Evolutionary conservation across 2,113 vertebrate genomes (phyloP).

Genomic region (Brienomyrus brachyistius): DNA sequence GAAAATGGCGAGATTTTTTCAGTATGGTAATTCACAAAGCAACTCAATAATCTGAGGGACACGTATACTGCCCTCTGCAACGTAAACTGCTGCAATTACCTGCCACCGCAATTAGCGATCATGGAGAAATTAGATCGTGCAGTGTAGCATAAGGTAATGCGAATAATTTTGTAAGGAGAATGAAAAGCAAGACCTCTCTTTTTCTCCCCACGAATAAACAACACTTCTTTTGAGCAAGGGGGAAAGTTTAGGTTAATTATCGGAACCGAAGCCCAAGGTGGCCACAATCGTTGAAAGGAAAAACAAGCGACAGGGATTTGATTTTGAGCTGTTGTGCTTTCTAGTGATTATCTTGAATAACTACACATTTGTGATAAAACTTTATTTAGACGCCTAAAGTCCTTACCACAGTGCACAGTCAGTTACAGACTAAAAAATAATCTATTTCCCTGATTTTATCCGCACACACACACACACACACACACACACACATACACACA

Average conservation of each 20-base stretch:
- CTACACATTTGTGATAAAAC: neutral
- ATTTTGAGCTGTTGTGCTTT: neutral
- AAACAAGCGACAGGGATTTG: neutral
- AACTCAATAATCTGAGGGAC: constrained; percentile 73
- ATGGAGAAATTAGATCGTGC: constrained; percentile 84
- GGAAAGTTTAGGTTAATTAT: constrained; percentile 8
- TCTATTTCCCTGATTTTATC: neutral
- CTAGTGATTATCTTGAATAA: neutral
- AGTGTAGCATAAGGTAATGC: constrained; percentile 83
- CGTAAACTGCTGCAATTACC: constrained; percentile 76
- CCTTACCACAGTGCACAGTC: neutral
- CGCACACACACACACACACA: neutral
- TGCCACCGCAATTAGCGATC: constrained; percentile 53
- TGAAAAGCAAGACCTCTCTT: constrained; percentile 22
- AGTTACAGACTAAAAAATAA: neutral
- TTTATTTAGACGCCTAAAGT: neutral
- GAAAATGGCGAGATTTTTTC: constrained; percentile 61
- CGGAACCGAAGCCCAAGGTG: neutral
- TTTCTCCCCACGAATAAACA: neutral
- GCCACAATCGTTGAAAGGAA: neutral
- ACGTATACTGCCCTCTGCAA: constrained; percentile 65
- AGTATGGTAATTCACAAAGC: constrained; percentile 79
- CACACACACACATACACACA: too few relatives aligned
- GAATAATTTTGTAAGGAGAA: constrained; percentile 79
- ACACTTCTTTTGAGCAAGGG: neutral